Evolutionary conservation across 2,797 vertebrate species (phyloP).

Genomic region (Tapera naevia): DNA sequence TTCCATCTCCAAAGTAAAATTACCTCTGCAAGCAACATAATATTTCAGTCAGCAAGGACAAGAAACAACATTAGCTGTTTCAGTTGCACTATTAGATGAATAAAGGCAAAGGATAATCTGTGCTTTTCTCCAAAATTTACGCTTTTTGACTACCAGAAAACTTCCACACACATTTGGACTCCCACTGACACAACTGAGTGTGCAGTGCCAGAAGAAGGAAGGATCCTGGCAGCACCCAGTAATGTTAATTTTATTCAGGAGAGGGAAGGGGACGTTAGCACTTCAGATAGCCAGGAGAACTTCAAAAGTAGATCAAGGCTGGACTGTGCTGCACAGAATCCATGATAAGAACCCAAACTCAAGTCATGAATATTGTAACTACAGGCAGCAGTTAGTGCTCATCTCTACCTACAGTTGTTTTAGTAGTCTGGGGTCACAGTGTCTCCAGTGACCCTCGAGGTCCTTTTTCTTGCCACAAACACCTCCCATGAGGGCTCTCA

Average conservation of each 20-base stretch:
- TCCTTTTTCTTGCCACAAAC: background rate
- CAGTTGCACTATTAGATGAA: background rate
- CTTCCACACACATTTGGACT: background rate
- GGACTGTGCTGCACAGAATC: background rate
- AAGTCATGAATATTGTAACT: background rate
- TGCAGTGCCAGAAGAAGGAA: too few species aligned
- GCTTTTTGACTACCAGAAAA: background rate
- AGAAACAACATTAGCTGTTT: background rate
- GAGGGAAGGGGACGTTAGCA: background rate
- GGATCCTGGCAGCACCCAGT: background rate
- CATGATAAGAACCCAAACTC: background rate
- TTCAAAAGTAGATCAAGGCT: background rate
- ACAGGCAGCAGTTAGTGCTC: background rate
- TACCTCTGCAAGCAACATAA: background rate
- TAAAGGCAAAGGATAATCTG: background rate
- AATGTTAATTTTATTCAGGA: background rate
- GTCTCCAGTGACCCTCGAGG: background rate
- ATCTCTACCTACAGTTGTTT: background rate
- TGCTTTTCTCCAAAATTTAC: background rate
- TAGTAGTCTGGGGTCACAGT: background rate
- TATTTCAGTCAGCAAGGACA: background rate
- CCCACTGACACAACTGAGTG: background rate
- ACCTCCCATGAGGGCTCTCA: background rate
- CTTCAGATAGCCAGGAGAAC: background rate
- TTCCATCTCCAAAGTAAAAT: background rate